A percentile compares a stretch with the other conserved stretches of the same genome.
Conservation (phyloP, 92 coral and sea anemone genomes). For the Virgularia gustaviana region DNA sequence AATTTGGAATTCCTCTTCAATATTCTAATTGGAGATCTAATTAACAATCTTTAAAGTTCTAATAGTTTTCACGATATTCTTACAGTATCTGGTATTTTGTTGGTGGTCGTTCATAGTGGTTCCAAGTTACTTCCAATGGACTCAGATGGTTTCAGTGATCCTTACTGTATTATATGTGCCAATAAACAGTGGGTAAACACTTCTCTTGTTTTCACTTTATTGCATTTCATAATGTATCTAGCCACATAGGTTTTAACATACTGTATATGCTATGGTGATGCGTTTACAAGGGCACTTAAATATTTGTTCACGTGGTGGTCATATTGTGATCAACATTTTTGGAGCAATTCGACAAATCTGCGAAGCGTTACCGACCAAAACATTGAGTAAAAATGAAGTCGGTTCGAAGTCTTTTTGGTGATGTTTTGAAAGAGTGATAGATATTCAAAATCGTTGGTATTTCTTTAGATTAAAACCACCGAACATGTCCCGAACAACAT, state of each 20-base stretch:
- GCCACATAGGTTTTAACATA: no score
- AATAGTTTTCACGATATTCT: neutral
- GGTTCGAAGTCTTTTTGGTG: neutral
- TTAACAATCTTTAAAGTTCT: no score
- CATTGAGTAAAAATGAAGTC: neutral
- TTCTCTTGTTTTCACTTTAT: no score
- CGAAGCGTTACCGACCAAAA: neutral
- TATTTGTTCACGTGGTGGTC: no score
- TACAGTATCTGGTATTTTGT: constrained; percentile 72
- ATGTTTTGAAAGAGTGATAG: neutral
- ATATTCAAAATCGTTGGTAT: neutral
- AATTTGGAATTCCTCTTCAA: no score
- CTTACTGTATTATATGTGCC: constrained; percentile 76
- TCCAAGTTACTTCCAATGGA: constrained; percentile 79
- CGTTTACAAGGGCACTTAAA: neutral
- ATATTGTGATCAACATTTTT: no score
- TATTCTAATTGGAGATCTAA: no score
- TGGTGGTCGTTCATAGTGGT: constrained; percentile 79
- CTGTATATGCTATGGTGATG: no score
- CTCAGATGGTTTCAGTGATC: constrained; percentile 86
- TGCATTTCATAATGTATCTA: no score
- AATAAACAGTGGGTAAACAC: constrained; percentile 69
- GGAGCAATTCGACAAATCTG: neutral
- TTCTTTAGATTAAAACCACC: constrained; percentile 63
- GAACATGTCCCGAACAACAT: constrained; percentile 72